Conservation (phyloP, 2,888 invertebrate genomes). For the Acrocera orbiculus region DNA sequence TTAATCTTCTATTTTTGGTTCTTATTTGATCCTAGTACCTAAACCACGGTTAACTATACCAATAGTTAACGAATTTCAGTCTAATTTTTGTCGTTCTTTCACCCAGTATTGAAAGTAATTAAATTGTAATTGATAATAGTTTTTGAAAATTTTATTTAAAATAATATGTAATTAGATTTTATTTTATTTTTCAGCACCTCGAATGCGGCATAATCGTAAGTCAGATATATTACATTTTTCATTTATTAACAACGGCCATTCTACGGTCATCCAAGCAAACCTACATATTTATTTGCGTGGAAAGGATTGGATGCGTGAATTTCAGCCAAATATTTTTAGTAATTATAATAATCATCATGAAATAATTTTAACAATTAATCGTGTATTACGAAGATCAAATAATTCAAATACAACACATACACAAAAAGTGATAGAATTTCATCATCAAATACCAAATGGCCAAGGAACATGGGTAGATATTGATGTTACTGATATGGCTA, state of each 20-base stretch:
- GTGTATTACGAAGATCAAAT: slow-evolving; percentile 18
- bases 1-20: too few relatives aligned
- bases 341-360: slow-evolving; percentile 14
- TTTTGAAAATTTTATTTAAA: background rate
- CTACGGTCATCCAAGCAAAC: slow-evolving; percentile 22
- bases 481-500: slow-evolving; percentile 55
- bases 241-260: slow-evolving; percentile 19
- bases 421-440: slow-evolving; percentile 21
- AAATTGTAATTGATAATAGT: too few relatives aligned
- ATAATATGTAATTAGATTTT: background rate
- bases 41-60: too few relatives aligned
- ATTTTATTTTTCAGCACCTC: slow-evolving; percentile 16
- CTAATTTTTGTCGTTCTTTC: too few relatives aligned
- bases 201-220: slow-evolving; percentile 22
- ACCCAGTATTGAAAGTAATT: too few relatives aligned
- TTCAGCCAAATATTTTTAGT: slow-evolving; percentile 14
- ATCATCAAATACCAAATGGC: slow-evolving; percentile 23
- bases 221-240: slow-evolving; percentile 24
- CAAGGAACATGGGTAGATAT: slow-evolving; percentile 46
- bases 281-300: slow-evolving; percentile 26
- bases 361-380: slow-evolving; percentile 21
- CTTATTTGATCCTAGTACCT: too few relatives aligned
- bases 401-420: slow-evolving; percentile 18
- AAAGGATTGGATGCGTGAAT: slow-evolving; percentile 22
- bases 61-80: too few relatives aligned